A percentile compares a stretch with the other conserved stretches of the same genome.
Conservation (phyloP, 2,797 vertebrate species). For the Pipistrellus pipistrellus region DNA sequence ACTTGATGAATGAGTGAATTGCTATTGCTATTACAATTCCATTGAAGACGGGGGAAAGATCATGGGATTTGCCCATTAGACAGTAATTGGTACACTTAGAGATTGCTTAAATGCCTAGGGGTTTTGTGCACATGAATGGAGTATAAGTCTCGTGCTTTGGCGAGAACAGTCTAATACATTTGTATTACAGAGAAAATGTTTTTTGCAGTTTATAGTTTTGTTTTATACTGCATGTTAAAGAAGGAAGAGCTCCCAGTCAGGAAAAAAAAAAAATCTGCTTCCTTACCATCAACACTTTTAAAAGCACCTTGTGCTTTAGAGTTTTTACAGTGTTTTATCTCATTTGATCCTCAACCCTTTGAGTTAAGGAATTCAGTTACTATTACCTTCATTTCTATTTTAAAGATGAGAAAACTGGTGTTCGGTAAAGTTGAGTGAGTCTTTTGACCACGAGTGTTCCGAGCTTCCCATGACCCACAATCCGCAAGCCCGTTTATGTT, state of each 20-base stretch:
- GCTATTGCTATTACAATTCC: conserved; percentile 12
- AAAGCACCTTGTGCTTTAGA: background rate
- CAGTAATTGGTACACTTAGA: conserved; percentile 53
- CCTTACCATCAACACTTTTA: background rate
- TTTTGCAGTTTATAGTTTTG: background rate
- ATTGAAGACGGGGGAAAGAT: conserved; percentile 37
- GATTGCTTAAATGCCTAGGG: conserved; percentile 32
- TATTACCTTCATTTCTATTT: background rate
- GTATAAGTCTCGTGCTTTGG: conserved; percentile 22
- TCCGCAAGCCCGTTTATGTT: background rate
- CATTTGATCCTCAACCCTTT: background rate
- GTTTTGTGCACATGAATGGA: conserved; percentile 43
- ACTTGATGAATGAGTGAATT: conserved; percentile 28
- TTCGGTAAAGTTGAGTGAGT: background rate
- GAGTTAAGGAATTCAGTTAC: conserved; percentile 13
- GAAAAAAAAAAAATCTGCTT: conserved; percentile 14
- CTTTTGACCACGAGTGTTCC: background rate
- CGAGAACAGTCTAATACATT: background rate
- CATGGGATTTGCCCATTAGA: conserved; percentile 58
- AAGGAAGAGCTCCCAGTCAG: background rate
- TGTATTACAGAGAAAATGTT: background rate
- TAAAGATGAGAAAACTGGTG: conserved; percentile 43
- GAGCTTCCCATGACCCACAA: background rate
- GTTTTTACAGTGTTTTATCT: background rate
- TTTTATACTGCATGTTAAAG: background rate